Evolutionary conservation across 2,888 invertebrate species (phyloP), one percentile per base, ranked within the genome.

Genomic region (Mystacides longicornis): DNA sequence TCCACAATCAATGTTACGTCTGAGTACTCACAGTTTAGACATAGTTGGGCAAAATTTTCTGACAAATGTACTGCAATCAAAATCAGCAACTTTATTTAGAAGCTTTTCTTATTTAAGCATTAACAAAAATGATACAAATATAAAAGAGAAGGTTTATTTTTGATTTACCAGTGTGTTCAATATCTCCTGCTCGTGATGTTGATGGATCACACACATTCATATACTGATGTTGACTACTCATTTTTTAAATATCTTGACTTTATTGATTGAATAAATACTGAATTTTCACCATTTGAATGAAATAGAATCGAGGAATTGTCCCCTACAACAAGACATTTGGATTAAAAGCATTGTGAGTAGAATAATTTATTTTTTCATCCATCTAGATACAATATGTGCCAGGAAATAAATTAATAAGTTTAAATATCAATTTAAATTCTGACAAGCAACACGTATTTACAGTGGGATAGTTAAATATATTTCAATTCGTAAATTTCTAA

Each of bases 1-100:
- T 93, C 93, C 49, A 98, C 92, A 33, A 93, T 74, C 54, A 97
- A 78, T 1, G 86, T 86, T 53, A 98, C 86, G 76, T 98, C 98
- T 7, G 92, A 88, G 72, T 93, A 96, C 67, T 93, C 91, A 50
- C 88, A 86, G 55, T 87, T 91, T 63, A 92, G 78, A 68, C 89
- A 93, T 49, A 97, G 77, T 5, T 87, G 83, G 1, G 90, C 89
- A 66, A 97, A 85, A 69, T 94, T 86, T 64, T 91, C 90, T 0
- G 88, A 93, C 61, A 96, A 80, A 65, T 86, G 85, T 65, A 78
- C 82, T 77, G 62, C 19, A 54, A 37, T 7, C 16, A 3, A 37
- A 7, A 37, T 14, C 14, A 37, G 7, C 14, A 37, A 49, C 18
- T 49, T 16, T 7, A 21, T 20, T 21, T 49, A 16, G 3, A 18